These are phyloP conservation scores for Patagioenas fasciata DNA, from an alignment of 2,113 vertebrate genomes.

Conservation along the genomic window DNA sequence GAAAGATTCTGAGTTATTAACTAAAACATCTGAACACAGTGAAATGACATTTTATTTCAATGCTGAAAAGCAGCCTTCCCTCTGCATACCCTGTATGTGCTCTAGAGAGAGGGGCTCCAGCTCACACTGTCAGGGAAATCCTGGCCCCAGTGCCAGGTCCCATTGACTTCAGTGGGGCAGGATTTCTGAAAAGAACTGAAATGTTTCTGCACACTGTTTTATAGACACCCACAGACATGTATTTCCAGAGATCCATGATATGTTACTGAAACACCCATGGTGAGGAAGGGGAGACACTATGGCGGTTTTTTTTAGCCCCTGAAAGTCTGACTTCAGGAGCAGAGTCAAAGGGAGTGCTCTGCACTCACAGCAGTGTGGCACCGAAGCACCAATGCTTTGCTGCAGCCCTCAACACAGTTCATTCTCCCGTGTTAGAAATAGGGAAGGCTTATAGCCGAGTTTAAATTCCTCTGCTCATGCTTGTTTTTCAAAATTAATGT, in stretches of 20 bases:
- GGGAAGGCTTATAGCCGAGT: not conserved
- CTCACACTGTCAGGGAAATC: not conserved
- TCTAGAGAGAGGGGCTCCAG: not conserved
- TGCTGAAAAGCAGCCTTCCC: not conserved
- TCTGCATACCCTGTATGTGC: not conserved
- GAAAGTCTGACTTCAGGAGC: not conserved
- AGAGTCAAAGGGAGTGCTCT: not conserved
- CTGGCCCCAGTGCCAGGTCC: not conserved
- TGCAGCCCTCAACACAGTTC: not conserved
- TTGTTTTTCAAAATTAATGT: slow-evolving; percentile 52
- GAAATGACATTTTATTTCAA: not conserved
- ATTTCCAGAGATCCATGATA: not conserved
- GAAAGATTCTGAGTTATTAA: not conserved
- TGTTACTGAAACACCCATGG: not conserved
- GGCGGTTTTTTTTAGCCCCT: not conserved
- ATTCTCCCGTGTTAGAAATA: not conserved
- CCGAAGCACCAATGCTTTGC: not conserved
- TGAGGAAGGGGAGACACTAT: not conserved
- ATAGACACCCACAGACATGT: rapidly evolving
- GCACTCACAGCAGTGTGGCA: not conserved
- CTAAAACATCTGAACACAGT: not conserved
- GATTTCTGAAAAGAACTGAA: not conserved
- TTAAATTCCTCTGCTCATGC: slow-evolving; percentile 28
- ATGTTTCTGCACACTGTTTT: not conserved
- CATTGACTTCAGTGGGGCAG: not conserved